phyloP scores from a whole-genome alignment of 2,888 invertebrate genomes.

The Melanostoma scalare region DNA sequence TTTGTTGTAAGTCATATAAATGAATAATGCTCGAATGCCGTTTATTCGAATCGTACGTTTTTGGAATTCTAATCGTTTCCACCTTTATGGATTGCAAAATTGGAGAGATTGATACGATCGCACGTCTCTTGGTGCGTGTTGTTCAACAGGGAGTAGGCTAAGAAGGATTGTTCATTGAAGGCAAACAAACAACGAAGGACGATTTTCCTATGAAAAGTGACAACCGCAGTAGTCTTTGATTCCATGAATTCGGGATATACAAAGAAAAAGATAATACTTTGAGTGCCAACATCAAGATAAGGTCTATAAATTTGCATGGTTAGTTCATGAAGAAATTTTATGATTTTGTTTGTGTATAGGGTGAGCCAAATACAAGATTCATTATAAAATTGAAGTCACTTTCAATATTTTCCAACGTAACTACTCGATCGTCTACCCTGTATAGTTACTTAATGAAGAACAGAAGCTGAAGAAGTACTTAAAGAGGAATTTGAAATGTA shows the following conservation, averaged over 20 bases:
- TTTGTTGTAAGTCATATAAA: slow-evolving; percentile 64
- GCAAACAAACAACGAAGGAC: slow-evolving; percentile 6
- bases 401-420: too few species aligned
- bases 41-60: slow-evolving; percentile 70
- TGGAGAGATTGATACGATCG: slow-evolving; percentile 60
- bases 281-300: slow-evolving; percentile 15
- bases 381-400: too few species aligned
- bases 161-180: neutral
- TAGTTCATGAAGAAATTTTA: slow-evolving; percentile 16
- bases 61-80: slow-evolving; percentile 57
- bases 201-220: slow-evolving; percentile 54
- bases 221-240: slow-evolving; percentile 54
- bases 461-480: too few species aligned
- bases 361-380: neutral
- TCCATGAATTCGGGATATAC: slow-evolving; percentile 51
- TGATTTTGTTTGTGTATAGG: neutral
- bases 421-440: too few species aligned
- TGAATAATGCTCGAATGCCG: slow-evolving; percentile 70
- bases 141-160: neutral
- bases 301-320: slow-evolving; percentile 8
- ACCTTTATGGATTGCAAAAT: slow-evolving; percentile 34
- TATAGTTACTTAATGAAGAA: too few species aligned
- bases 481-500: too few species aligned
- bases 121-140: slow-evolving; percentile 37
- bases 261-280: slow-evolving; percentile 14